A percentile compares a stretch with the other conserved stretches of the same genome.
Conservation (phyloP, 1,140 invertebrate species). For the Drosophila pruinosa region DNA sequence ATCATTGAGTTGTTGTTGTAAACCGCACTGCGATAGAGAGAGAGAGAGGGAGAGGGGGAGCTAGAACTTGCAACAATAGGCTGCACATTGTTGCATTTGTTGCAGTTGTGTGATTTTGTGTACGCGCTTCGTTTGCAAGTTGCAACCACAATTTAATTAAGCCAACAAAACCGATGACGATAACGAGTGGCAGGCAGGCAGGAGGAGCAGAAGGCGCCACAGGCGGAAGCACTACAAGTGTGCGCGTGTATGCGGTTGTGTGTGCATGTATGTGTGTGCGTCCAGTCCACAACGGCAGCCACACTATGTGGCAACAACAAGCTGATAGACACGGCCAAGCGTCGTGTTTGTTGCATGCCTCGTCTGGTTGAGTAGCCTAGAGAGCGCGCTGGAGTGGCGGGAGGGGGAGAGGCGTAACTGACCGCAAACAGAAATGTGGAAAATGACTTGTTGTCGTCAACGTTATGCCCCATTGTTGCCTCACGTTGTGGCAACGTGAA, state of each 20-base stretch:
- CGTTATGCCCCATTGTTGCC: conserved; percentile 17
- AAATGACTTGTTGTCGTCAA: conserved; percentile 60
- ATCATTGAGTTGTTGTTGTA: conserved; percentile 59
- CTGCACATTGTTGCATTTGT: conserved; percentile 36
- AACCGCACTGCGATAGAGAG: not conserved
- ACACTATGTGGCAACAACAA: conserved; percentile 12
- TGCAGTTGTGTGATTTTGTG: conserved; percentile 71
- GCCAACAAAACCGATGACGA: conserved; percentile 67
- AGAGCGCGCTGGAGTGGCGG: not conserved
- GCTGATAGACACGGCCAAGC: not conserved
- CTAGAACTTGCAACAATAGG: conserved; percentile 22
- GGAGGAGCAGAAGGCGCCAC: not conserved
- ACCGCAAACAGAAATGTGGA: conserved; percentile 69
- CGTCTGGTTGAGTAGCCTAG: conserved; percentile 7
- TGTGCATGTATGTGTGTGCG: not conserved
- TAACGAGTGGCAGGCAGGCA: conserved; percentile 2
- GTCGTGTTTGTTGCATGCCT: not conserved
- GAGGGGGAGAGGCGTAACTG: conserved; percentile 8
- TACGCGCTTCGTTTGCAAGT: conserved; percentile 78
- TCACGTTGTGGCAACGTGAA: conserved; percentile 1
- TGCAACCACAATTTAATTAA: conserved; percentile 80
- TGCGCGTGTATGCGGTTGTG: not conserved
- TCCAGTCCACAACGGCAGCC: conserved; percentile 16
- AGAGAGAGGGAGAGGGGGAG: not conserved
- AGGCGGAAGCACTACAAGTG: conserved; percentile 8